Evolutionary conservation across 2,113 vertebrate genomes (phyloP).

Genomic region (Pterophyllum scalare): DNA sequence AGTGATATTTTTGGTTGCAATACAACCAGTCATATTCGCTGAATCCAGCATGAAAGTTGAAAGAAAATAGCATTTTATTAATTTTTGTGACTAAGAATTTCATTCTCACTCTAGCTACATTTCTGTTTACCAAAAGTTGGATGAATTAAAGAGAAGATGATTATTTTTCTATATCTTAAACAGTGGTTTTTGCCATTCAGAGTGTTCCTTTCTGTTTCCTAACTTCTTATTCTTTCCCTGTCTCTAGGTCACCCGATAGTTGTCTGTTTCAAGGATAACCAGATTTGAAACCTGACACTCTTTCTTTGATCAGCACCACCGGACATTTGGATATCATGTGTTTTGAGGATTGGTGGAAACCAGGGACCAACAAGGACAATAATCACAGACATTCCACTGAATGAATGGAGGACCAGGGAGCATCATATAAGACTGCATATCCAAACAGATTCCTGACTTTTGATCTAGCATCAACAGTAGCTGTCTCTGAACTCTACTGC

Average conservation of each 20-base stretch:
- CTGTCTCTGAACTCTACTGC: conserved; percentile 63
- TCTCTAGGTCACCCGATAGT: conserved; percentile 84
- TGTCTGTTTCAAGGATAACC: conserved; percentile 48
- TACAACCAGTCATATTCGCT: background rate
- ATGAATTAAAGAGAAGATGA: too few relatives aligned
- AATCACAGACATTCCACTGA: conserved; percentile 60
- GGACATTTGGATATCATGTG: conserved; percentile 66
- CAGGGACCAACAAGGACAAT: conserved; percentile 62
- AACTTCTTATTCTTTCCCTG: conserved; percentile 5
- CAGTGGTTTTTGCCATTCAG: background rate
- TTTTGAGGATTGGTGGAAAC: conserved; percentile 54
- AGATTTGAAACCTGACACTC: conserved; percentile 41
- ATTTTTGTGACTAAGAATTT: background rate
- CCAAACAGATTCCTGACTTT: conserved; percentile 58
- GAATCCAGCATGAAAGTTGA: background rate
- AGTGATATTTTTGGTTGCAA: background rate
- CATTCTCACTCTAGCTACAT: background rate
- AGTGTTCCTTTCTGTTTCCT: background rate
- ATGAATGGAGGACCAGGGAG: conserved; percentile 31
- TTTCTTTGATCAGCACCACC: conserved; percentile 43
- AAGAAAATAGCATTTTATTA: background rate
- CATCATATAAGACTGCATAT: conserved; percentile 51
- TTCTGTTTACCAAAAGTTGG: too few relatives aligned
- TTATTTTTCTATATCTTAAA: background rate
- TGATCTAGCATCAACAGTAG: conserved; percentile 62